Evolutionary conservation across 2,888 invertebrate genomes (phyloP), one percentile per base, ranked within the genome.

Genomic region (Campoplex nolae): DNA sequence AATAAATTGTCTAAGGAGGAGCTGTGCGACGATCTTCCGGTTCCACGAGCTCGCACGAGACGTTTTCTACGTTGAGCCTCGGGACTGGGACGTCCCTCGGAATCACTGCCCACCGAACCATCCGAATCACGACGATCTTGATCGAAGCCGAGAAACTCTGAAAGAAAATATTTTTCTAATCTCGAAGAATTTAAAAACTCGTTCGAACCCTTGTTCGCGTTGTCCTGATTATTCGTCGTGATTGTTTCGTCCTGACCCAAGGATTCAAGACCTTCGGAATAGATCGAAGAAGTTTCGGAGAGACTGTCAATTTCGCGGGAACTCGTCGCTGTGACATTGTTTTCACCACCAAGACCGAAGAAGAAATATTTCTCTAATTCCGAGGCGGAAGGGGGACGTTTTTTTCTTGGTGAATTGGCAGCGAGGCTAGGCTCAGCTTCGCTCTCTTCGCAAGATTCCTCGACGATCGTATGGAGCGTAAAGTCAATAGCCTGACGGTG

Each of bases 391-490:
- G 96, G 95, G 54, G 97, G 97, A 82, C 97, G 95, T 96, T 94
- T 95, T 95, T 92, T 94, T 96, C 95, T 95, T 95, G 92, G 94
- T 94, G 90, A 95, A 87, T 90, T 93, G 0, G 89, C 94, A 2
- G 94, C 92, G 18, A 93, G 45, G 51, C 92, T 92, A 67, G 96
- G 96, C 91, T 98, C 98, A 87, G 97, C 96, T 94, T 98, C 98
- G 94, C 98, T 98, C 94, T 98, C 98, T 95, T 98, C 98, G 94
- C 98, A 98, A 92, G 98, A 98, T 95, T 98, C 98, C 95, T 98
- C 98, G 45, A 98, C 97, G 90, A 98, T 98, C 0, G 98, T 98
- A 93, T 98, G 98, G 88, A 98, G 95, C 1, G 98, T 98, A 93
- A 98, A 98, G 95, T 98, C 98, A 92, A 98, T 97, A 0, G 97